Base-by-base conservation (phyloP, 1,140 invertebrate genomes). In the Papilio aristodemus region DNA sequence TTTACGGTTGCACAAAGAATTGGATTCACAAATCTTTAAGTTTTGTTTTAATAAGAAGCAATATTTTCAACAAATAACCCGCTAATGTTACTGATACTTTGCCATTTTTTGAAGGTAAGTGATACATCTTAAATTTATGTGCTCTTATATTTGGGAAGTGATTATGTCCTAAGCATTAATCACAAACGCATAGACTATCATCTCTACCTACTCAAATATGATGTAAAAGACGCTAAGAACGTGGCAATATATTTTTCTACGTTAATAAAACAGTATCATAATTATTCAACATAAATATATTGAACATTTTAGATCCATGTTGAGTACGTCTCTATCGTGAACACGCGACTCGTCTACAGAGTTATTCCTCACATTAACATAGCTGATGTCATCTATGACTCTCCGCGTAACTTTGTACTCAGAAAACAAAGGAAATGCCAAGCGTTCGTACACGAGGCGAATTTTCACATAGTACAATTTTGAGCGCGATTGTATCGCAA, bases 391-490 rank as follows among this genome's bases (percentile, higher is more conserved):
- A 67, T 67, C 43, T 67, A 32, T 37, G 22, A 39, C 27, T 17
- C 46, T 46, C 46, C 46, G 46, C 46, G 46, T 62, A 11, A 19
- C 36, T 36, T 22, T 37, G 36, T 62, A 36, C 59, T 36, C n/a
- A 38, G 36, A 62, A 38, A 62, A 62, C 59, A 62, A 62, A 62
- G 59, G 17, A 62, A 62, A 62, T 62, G 36, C 27, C 59, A 38
- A 17, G 32, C 58, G 32, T 59, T 37, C 32, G n/a, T 11, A n/a
- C n/a, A n/a, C n/a, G 25, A 39, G 36, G 1, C 8, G 43, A 7
- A 50, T 62, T 62, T 62, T 62, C 59, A 62, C 59, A 62, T 62
- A 62, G 32, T 62, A 62, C 59, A 62, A 62, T 62, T 62, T 62
- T 38, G 17, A 62, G 36, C 36, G 9, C 14, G 59, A 62, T 62